A percentile compares a stretch with the other conserved stretches of the same genome.
phyloP scores from a whole-genome alignment of 2,888 invertebrate species.

The Apotomis betuletana region DNA sequence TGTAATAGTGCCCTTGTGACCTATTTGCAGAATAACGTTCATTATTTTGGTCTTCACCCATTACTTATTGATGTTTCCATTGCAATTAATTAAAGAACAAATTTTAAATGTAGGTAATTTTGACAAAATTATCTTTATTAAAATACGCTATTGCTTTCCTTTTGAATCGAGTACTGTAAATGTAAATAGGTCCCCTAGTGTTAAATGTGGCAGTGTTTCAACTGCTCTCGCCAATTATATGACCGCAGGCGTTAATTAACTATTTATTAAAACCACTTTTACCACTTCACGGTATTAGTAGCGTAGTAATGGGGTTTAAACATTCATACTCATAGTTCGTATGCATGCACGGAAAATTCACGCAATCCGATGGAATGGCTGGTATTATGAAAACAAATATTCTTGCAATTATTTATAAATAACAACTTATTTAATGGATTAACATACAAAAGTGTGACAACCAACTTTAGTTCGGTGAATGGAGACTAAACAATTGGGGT shows the following conservation, averaged over 20 bases:
- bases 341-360: constrained; percentile 23
- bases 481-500: too few species aligned
- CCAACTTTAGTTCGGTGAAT: too few species aligned
- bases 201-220: constrained; percentile 26
- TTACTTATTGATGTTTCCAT: too few species aligned
- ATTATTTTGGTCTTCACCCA: too few species aligned
- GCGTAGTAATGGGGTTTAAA: constrained; percentile 40
- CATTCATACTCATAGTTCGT: constrained; percentile 38
- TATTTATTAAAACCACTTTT: constrained; percentile 47
- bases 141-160: background rate
- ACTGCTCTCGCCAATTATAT: constrained; percentile 32
- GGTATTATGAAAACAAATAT: background rate
- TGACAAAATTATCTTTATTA: too few species aligned
- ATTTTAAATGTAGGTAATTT: too few species aligned
- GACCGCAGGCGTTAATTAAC: constrained; percentile 41
- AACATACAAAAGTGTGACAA: too few species aligned
- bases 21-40: too few species aligned
- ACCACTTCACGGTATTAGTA: constrained; percentile 50
- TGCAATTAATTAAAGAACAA: too few species aligned
- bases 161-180: background rate
- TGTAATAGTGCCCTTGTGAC: too few species aligned
- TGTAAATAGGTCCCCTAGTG: background rate
- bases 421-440: too few species aligned
- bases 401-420: too few species aligned
- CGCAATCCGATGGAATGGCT: background rate